Percentiles rank a stretch among this genome's conserved stretches.
Conservation (phyloP, 2,113 vertebrate genomes). For the Tonatia bakeri region DNA sequence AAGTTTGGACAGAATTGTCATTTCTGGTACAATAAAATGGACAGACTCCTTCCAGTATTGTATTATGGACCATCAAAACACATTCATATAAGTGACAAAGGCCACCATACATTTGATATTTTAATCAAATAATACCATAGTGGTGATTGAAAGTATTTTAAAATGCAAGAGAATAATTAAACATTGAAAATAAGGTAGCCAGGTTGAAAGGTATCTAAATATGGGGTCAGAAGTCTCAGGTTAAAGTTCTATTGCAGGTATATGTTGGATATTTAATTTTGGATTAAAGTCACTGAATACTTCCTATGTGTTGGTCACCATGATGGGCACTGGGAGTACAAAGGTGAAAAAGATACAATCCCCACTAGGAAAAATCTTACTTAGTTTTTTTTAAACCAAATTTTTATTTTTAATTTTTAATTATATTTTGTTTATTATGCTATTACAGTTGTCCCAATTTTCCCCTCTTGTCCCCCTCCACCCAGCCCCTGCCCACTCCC, state of each 20-base stretch:
- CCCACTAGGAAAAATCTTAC: background rate
- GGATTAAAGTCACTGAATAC: background rate
- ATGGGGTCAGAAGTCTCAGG: background rate
- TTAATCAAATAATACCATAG: background rate
- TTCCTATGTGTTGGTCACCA: background rate
- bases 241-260: constrained; percentile 5
- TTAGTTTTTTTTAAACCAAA: background rate
- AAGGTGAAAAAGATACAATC: background rate
- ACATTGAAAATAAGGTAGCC: background rate
- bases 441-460: no score
- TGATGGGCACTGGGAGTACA: background rate
- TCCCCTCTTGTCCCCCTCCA: no score
- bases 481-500: no score
- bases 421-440: no score
- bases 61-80: background rate
- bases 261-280: background rate
- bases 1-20: constrained; percentile 12
- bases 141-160: background rate
- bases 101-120: background rate
- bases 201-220: background rate
- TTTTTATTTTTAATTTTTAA: no score
- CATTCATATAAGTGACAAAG: background rate
- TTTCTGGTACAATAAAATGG: background rate
- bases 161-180: background rate
- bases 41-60: background rate